phyloP scores from a whole-genome alignment of 2,797 vertebrate species.

The Antrozous pallidus region DNA sequence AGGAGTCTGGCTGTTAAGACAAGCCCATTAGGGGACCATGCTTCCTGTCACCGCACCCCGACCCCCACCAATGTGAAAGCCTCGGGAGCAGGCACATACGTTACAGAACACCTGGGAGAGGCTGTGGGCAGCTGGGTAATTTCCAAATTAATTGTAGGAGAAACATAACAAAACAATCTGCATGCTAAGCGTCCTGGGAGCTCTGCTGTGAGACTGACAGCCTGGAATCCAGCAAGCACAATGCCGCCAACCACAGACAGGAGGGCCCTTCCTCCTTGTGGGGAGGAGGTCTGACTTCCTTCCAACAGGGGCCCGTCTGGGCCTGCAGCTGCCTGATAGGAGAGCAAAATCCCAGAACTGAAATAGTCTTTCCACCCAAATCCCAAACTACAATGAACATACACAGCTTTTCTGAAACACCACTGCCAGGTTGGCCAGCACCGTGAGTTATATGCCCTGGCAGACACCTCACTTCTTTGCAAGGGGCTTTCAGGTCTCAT shows the following conservation, averaged over 20 bases:
- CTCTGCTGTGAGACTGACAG: conserved; percentile 58
- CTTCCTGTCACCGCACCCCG: background rate
- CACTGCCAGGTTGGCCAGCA: background rate
- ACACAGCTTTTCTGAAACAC: background rate
- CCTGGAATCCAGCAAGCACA: conserved; percentile 67
- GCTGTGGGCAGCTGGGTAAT: conserved; percentile 70
- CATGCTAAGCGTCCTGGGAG: conserved; percentile 55
- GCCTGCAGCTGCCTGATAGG: conserved; percentile 52
- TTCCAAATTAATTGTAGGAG: conserved; percentile 71
- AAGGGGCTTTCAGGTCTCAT: background rate
- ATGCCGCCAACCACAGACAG: conserved; percentile 51
- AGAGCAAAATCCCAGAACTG: conserved; percentile 46
- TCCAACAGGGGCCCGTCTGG: conserved; percentile 65
- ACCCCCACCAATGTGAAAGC: background rate
- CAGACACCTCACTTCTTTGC: background rate
- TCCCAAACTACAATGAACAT: background rate
- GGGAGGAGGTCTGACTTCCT: conserved; percentile 58
- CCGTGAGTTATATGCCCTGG: background rate
- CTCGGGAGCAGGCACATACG: conserved; percentile 29
- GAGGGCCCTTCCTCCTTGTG: conserved; percentile 50
- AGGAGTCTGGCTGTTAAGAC: background rate
- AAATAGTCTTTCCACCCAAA: conserved; percentile 47
- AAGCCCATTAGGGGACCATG: background rate
- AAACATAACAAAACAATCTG: conserved; percentile 73
- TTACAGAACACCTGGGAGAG: conserved; percentile 65